Base-by-base conservation (phyloP, 2,797 vertebrate genomes). In the Lycodopsis pacificus region DNA sequence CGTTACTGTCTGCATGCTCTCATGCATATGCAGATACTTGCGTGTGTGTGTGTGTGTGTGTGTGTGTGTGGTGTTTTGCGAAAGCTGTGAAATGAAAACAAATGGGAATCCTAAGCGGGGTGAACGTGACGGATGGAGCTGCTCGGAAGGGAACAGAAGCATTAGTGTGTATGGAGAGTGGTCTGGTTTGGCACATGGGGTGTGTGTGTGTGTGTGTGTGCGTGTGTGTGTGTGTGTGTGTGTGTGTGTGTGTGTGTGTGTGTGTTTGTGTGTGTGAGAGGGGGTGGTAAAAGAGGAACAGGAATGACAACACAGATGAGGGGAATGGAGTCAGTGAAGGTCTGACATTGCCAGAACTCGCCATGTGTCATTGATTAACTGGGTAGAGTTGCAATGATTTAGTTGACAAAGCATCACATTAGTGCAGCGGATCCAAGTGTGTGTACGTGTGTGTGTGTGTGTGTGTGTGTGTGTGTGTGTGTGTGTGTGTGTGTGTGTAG, bases 341-440 rank as follows among this genome's bases (percentile, higher is more conserved):
- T 67, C 81, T 84, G 89, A 91, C 68, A 48, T 70, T 93, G 93
- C 93, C 92, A 93, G 89, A 92, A 88, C 84, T 78, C 74, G 85
- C 86, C 94, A 95, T 93, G 88, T 94, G 95, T 90, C 90, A 83
- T 77, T 93, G 90, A 94, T 94, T 94, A 95, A 93, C 88, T 48
- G 80, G 66, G 74, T 70, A 85, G 92, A 89, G 82, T 78, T 93
- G 85, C 86, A 88, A 82, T 88, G 91, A 93, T 95, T 94, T 92
- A 88, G 88, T 89, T 91, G 90, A 90, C 90, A 92, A 93, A 92
- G 89, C 86, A 85, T 92, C 89, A 88, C 89, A 91, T 92, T 91
- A 91, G 88, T 73, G 70, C 83, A 65, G 64, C 56, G 56, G 74
- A 90, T 92, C 89, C 86, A 91, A 84, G 72, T 38, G 44, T 77